Percentiles rank a stretch among this genome's conserved stretches.
These are phyloP conservation scores for Lasiurus cinereus DNA, from an alignment of 2,113 vertebrate species.

Conservation along the genomic window DNA sequence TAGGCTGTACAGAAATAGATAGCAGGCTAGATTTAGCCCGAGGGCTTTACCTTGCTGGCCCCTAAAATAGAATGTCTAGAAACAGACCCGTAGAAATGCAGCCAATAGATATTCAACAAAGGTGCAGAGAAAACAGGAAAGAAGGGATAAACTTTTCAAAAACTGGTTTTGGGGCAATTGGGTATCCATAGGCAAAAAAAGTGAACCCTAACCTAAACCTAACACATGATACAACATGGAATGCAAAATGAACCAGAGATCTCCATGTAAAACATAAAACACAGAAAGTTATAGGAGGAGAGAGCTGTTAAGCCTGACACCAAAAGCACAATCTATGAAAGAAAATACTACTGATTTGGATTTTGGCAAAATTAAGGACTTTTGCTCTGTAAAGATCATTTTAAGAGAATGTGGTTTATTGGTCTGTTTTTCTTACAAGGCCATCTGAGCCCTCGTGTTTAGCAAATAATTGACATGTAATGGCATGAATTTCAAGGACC, in stretches of 20 bases:
- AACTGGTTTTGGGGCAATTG: background rate
- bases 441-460: background rate
- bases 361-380: background rate
- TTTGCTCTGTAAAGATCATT: background rate
- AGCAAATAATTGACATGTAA: background rate
- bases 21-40: background rate
- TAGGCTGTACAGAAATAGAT: slow-evolving; percentile 47
- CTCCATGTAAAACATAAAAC: slow-evolving; percentile 35
- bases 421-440: background rate
- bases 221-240: slow-evolving; percentile 32
- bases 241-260: background rate
- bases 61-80: slow-evolving; percentile 60
- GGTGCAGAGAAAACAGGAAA: slow-evolving; percentile 26
- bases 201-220: slow-evolving; percentile 12
- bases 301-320: slow-evolving; percentile 5
- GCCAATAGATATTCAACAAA: slow-evolving; percentile 50
- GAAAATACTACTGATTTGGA: background rate
- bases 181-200: background rate
- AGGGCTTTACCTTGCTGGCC: slow-evolving; percentile 38
- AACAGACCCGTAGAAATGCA: slow-evolving; percentile 54
- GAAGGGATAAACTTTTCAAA: slow-evolving; percentile 37
- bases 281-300: slow-evolving; percentile 1
- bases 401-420: slow-evolving; percentile 20
- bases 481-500: slow-evolving; percentile 13
- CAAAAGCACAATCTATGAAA: slow-evolving; percentile 21